Conservation (phyloP, 2,797 vertebrate genomes). For the Clarias laeviceps region DNA sequence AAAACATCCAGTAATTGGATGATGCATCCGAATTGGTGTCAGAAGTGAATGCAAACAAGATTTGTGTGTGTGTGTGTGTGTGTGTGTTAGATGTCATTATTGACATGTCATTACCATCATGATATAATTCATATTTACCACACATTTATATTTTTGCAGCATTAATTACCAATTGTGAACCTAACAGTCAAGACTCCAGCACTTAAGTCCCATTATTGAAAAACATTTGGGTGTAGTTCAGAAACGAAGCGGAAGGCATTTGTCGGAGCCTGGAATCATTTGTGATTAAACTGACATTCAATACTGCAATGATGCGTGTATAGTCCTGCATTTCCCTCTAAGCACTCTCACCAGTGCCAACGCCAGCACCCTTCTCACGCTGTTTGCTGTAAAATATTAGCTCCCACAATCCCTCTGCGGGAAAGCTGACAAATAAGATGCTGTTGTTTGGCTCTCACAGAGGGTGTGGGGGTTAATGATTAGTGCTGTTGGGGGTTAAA, state of each 20-base stretch:
- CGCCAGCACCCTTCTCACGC: slow-evolving; percentile 83
- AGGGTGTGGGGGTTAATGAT: slow-evolving; percentile 92
- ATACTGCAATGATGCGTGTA: slow-evolving; percentile 6
- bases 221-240: neutral
- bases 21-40: neutral
- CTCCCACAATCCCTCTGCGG: slow-evolving; percentile 74
- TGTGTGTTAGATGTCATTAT: neutral
- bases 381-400: slow-evolving; percentile 92
- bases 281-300: slow-evolving; percentile 1
- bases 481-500: slow-evolving; percentile 93
- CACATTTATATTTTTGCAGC: neutral
- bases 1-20: neutral
- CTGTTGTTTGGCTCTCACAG: slow-evolving; percentile 90
- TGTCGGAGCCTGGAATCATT: neutral
- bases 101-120: neutral
- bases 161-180: neutral
- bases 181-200: neutral
- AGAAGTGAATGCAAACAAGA: slow-evolving; percentile 14
- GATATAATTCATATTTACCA: neutral
- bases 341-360: slow-evolving; percentile 33
- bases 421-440: slow-evolving; percentile 89
- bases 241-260: slow-evolving; percentile 5
- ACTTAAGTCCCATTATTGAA: neutral
- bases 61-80: too few relatives aligned
- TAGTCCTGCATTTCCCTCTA: slow-evolving; percentile 44